phyloP scores from a whole-genome alignment of 2,797 vertebrate species.

The Hirundo rustica region DNA sequence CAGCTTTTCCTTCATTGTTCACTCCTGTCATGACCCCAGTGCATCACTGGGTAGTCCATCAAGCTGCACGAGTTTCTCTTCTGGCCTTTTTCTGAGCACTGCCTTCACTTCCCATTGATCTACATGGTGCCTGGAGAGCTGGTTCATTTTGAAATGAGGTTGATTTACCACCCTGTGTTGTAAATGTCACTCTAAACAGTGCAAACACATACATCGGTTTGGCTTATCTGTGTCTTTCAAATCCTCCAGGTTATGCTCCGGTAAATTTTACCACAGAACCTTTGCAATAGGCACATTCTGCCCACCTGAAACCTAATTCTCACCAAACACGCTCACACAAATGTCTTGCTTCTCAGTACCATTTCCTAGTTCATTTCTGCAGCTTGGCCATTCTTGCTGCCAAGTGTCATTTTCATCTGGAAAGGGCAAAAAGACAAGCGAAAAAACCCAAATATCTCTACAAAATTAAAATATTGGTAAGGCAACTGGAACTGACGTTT shows the following conservation, averaged over 20 bases:
- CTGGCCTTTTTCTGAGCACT: neutral
- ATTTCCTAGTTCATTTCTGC: neutral
- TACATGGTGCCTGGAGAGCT: neutral
- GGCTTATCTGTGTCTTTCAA: neutral
- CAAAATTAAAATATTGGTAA: neutral
- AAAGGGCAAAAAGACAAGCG: neutral
- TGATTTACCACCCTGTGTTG: neutral
- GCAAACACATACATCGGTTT: neutral
- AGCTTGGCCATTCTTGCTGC: neutral
- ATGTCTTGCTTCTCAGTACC: neutral
- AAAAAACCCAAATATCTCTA: neutral
- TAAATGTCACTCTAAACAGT: neutral
- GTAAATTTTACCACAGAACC: slow-evolving; percentile 21
- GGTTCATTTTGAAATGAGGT: neutral
- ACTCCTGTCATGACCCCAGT: neutral
- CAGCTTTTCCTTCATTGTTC: neutral
- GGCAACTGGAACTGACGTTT: neutral
- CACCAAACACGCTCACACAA: neutral
- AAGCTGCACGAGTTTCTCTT: neutral
- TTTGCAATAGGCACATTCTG: slow-evolving; percentile 1
- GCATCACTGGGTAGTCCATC: neutral
- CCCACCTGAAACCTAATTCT: neutral
- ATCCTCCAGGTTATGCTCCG: neutral
- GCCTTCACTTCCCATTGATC: neutral
- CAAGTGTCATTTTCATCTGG: neutral